These are phyloP conservation scores for Lasioglossum calceatum DNA, from an alignment of 2,888 invertebrate species.

Conservation along the genomic window DNA sequence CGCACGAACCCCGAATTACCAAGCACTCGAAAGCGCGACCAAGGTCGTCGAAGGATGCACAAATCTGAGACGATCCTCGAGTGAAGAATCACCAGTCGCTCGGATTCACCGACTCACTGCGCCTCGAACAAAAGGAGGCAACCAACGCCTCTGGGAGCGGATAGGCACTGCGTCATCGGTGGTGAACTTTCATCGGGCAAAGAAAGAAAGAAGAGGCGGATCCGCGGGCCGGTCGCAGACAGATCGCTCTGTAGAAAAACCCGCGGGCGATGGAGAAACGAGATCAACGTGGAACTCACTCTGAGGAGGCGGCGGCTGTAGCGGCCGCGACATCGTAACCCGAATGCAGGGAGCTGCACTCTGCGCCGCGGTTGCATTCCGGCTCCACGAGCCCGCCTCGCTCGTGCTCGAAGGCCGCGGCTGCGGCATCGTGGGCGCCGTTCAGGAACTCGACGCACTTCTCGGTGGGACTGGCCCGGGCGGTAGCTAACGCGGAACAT, in stretches of 20 bases:
- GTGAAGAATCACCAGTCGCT: not conserved
- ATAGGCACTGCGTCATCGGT: not conserved
- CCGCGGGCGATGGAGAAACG: conserved; percentile 37
- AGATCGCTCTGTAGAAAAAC: not conserved
- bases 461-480: conserved; percentile 81
- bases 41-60: not conserved
- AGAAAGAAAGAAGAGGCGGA: not conserved
- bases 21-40: not conserved
- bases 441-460: conserved; percentile 82
- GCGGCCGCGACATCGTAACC: conserved; percentile 64
- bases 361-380: conserved; percentile 61
- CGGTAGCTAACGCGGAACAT: conserved; percentile 76
- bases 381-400: conserved; percentile 58
- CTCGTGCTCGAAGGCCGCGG: conserved; percentile 59
- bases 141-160: not conserved
- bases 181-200: not conserved
- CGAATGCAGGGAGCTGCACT: conserved; percentile 69
- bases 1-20: not conserved
- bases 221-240: not conserved
- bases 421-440: conserved; percentile 58
- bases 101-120: not conserved
- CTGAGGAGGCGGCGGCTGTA: conserved; percentile 39
- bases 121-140: conserved; percentile 5
- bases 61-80: not conserved
- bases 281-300: conserved; percentile 61